phyloP scores from a whole-genome alignment of 2,113 vertebrate genomes.

The Dasyornis broadbenti region DNA sequence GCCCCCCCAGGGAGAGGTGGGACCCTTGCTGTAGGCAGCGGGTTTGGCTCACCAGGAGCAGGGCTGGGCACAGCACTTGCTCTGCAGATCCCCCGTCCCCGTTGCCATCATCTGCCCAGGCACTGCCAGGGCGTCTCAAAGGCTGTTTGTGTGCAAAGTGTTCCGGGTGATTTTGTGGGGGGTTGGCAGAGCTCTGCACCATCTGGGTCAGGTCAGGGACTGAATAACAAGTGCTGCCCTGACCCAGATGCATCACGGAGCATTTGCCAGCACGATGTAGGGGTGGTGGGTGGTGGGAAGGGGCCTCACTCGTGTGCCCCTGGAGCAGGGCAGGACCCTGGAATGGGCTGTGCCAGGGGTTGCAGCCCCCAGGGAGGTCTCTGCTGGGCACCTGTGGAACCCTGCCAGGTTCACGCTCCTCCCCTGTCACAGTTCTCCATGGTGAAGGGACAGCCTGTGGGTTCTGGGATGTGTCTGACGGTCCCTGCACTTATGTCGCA shows the following conservation, averaged over 20 bases:
- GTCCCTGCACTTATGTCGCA: not conserved
- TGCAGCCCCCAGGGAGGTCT: not conserved
- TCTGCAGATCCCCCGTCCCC: not conserved
- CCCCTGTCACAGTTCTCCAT: accelerated
- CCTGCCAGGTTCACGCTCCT: not conserved
- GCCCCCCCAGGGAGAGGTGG: not conserved
- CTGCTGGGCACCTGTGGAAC: accelerated
- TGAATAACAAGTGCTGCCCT: slow-evolving; percentile 45
- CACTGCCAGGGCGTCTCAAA: slow-evolving; percentile 30
- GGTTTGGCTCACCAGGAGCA: not conserved
- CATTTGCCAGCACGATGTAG: not conserved
- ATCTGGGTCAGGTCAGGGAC: slow-evolving; percentile 56
- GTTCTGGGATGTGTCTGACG: not conserved
- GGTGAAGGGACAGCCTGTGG: not conserved
- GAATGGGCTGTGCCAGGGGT: accelerated
- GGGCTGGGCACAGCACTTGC: not conserved
- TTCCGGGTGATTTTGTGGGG: not conserved
- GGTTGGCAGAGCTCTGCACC: slow-evolving; percentile 36
- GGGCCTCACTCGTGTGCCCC: accelerated
- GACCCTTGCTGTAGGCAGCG: accelerated
- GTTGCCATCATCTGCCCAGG: accelerated
- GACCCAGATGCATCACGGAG: not conserved
- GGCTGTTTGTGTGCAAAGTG: slow-evolving; percentile 50
- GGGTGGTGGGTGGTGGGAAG: not conserved
- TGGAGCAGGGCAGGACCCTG: not conserved